phyloP scores from a whole-genome alignment of 2,113 vertebrate species.

The Agapornis roseicollis region DNA sequence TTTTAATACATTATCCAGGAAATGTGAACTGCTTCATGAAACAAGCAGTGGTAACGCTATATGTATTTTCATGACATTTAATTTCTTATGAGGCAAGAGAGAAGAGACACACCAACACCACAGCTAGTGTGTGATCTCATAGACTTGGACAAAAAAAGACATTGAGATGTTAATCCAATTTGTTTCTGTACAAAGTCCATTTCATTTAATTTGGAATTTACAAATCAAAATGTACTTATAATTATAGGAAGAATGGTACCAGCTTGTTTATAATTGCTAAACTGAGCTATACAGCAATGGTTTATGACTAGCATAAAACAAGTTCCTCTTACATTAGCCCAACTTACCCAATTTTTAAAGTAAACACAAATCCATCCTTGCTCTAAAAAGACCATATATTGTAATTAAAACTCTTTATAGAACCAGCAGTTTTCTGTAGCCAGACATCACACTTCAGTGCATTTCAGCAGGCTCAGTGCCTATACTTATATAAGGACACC shows the following conservation, averaged over 20 bases:
- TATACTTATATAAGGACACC: background rate
- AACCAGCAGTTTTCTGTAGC: background rate
- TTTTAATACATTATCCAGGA: background rate
- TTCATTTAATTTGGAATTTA: background rate
- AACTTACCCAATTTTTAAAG: background rate
- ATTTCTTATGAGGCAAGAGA: background rate
- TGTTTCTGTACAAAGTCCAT: background rate
- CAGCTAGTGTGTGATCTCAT: background rate
- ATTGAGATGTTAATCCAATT: background rate
- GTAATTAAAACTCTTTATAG: background rate
- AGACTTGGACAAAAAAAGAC: background rate
- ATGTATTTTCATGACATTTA: background rate
- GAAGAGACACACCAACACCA: background rate
- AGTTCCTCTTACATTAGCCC: background rate
- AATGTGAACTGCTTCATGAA: background rate
- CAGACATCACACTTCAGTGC: background rate
- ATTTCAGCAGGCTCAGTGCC: background rate
- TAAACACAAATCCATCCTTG: background rate
- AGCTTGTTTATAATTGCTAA: background rate
- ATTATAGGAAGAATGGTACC: background rate
- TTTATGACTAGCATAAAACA: background rate
- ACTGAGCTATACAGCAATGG: background rate
- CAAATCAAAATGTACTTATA: background rate
- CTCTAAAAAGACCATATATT: background rate
- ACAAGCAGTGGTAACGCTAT: background rate